Percentiles rank a stretch among this genome's conserved stretches.
Conservation (phyloP, 2,888 invertebrate genomes). For the Dolichopus griseipennis region DNA sequence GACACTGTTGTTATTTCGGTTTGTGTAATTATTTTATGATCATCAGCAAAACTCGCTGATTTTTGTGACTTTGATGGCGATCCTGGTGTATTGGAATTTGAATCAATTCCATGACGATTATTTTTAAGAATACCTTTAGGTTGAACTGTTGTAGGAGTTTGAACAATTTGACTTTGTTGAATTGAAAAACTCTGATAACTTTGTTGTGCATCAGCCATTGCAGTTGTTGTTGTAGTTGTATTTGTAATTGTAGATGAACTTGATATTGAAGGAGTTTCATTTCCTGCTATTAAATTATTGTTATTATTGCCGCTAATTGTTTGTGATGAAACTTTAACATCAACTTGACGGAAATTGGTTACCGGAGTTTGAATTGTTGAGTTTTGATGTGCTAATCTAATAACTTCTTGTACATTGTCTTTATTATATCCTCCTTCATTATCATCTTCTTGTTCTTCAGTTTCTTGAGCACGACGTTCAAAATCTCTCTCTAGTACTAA, state of each 20-base stretch:
- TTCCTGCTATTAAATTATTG: conserved; percentile 22
- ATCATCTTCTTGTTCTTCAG: conserved; percentile 59
- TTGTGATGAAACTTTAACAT: conserved; percentile 34
- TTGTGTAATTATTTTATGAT: conserved; percentile 32
- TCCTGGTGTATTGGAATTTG: conserved; percentile 31
- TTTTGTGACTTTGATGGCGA: conserved; percentile 43
- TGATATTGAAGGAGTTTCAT: conserved; percentile 9
- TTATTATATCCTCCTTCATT: conserved; percentile 44
- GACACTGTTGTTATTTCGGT: conserved; percentile 33
- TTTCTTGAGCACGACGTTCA: conserved; percentile 79
- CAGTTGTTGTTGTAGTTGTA: conserved; percentile 31
- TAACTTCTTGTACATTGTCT: conserved; percentile 46
- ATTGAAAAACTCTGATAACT: neutral
- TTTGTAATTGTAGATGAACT: conserved; percentile 9
- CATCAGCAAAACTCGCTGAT: conserved; percentile 41
- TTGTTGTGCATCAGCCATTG: conserved; percentile 23
- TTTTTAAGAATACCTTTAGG: conserved; percentile 44
- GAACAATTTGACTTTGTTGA: neutral
- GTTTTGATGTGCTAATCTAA: conserved; percentile 43
- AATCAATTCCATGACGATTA: conserved; percentile 35
- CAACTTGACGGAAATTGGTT: conserved; percentile 41
- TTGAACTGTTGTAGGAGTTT: conserved; percentile 26
- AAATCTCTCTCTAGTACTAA: conserved; percentile 89
- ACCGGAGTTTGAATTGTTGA: conserved; percentile 44
- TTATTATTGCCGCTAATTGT: conserved; percentile 18